A percentile compares a stretch with the other conserved stretches of the same genome.
Evolutionary conservation across 2,113 vertebrate genomes (phyloP).

Genomic region (Indicator indicator): DNA sequence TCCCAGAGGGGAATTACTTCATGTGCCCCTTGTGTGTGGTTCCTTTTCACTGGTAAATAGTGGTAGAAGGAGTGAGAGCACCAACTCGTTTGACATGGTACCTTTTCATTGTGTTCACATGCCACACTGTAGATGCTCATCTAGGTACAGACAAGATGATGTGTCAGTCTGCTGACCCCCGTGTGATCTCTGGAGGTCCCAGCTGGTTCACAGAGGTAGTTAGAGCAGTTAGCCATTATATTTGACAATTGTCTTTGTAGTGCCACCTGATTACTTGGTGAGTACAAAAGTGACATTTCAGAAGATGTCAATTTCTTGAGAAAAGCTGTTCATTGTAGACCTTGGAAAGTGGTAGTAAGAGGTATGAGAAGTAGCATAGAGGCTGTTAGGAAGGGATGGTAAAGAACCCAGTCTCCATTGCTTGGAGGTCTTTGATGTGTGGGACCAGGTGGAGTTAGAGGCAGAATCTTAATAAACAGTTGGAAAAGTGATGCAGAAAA

Average conservation of each 20-base stretch:
- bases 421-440: not conserved
- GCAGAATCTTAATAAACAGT: not conserved
- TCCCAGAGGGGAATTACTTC: not conserved
- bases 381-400: not conserved
- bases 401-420: not conserved
- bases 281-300: not conserved
- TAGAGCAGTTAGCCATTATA: not conserved
- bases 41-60: not conserved
- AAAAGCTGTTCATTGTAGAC: not conserved
- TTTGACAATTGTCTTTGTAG: fast-evolving
- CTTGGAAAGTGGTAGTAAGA: not conserved
- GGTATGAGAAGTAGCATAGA: not conserved
- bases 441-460: not conserved
- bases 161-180: not conserved
- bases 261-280: not conserved
- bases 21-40: fast-evolving
- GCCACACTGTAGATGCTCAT: not conserved
- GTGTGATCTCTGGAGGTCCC: not conserved
- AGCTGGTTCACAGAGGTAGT: not conserved
- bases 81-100: fast-evolving
- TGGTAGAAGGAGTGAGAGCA: not conserved
- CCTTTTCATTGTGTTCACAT: fast-evolving
- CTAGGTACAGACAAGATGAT: fast-evolving
- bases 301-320: not conserved
- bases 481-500: not conserved